phyloP scores from a whole-genome alignment of 1,140 invertebrate species.

The Ips typographus region DNA sequence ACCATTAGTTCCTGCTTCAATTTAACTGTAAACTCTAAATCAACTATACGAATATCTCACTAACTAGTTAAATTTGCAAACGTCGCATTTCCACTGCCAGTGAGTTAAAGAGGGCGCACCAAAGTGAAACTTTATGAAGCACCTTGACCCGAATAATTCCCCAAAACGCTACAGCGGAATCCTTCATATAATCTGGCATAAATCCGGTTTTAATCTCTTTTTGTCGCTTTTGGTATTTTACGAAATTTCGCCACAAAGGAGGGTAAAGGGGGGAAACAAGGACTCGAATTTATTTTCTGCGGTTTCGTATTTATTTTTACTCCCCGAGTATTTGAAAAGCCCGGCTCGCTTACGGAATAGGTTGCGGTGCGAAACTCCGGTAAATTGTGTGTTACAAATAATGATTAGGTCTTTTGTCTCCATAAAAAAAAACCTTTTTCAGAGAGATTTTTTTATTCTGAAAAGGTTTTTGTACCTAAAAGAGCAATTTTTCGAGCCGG shows the following conservation, averaged over 20 bases:
- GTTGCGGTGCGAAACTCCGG: constrained; percentile 18
- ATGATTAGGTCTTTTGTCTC: constrained; percentile 24
- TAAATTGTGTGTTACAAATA: constrained; percentile 27
- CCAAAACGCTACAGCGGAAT: no score
- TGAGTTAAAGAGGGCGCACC: no score
- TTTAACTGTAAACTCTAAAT: no score
- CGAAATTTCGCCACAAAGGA: constrained; percentile 3
- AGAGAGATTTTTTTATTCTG: constrained; percentile 5
- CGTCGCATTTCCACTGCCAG: no score
- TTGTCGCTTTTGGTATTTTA: constrained; percentile 19
- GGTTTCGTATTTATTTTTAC: constrained; percentile 24
- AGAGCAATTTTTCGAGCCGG: no score
- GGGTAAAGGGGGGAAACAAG: not conserved
- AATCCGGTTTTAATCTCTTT: constrained; percentile 17
- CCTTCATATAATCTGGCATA: constrained; percentile 16
- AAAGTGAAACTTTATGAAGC: no score
- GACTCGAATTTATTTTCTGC: constrained; percentile 21
- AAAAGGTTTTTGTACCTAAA: not conserved
- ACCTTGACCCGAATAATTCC: no score
- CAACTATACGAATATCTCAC: no score
- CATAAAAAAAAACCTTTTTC: constrained; percentile 16
- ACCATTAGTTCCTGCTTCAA: no score
- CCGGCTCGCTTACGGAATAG: constrained; percentile 18
- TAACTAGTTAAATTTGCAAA: no score
- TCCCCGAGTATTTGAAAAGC: constrained; percentile 1